Percentiles rank a stretch among this genome's conserved stretches.
These are phyloP conservation scores for Tenebrio molitor DNA, from an alignment of 1,140 invertebrate genomes.

Conservation along the genomic window DNA sequence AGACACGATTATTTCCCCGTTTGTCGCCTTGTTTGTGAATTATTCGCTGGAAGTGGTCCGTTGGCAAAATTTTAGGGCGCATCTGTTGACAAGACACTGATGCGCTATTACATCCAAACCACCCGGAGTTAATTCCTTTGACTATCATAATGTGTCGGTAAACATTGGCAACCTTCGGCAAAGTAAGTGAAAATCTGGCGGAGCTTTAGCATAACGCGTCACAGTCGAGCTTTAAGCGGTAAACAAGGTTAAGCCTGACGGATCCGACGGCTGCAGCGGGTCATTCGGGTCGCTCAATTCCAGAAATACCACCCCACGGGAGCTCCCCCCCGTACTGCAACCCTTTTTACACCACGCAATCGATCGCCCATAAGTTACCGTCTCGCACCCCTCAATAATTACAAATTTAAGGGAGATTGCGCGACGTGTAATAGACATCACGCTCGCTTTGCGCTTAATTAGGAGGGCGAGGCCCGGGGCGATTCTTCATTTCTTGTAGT, in stretches of 20 bases:
- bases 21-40: too few relatives aligned
- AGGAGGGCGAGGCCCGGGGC: background rate
- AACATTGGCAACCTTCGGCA: background rate
- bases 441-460: background rate
- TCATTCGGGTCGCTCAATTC: too few relatives aligned
- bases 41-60: too few relatives aligned
- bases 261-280: conserved; percentile 30
- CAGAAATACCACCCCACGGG: conserved; percentile 29
- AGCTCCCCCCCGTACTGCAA: background rate
- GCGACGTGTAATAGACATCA: conserved; percentile 2
- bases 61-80: too few relatives aligned
- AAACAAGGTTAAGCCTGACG: conserved; percentile 46
- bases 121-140: too few relatives aligned
- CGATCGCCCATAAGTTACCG: background rate
- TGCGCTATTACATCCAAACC: too few relatives aligned
- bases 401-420: conserved; percentile 2
- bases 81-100: too few relatives aligned
- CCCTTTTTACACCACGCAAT: background rate
- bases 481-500: background rate
- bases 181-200: background rate
- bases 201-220: background rate
- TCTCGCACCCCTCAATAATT: background rate
- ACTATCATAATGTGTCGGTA: background rate
- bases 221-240: background rate
- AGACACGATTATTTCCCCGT: too few relatives aligned